phyloP scores from a whole-genome alignment of 1,140 invertebrate genomes.

The Lethrus apterus region DNA sequence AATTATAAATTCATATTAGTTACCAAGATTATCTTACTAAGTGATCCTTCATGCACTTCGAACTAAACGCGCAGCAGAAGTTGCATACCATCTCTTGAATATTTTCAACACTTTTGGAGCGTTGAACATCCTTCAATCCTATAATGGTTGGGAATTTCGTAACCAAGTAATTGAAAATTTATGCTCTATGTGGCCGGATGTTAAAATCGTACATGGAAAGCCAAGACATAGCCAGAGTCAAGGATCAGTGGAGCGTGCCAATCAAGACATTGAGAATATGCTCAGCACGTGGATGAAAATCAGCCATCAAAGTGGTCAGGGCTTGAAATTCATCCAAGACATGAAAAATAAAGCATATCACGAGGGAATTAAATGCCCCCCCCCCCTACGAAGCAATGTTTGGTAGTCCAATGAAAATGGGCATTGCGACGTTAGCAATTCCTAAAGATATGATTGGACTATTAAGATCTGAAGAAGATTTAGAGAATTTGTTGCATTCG shows the following conservation, averaged over 20 bases:
- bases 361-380: conserved; percentile 14
- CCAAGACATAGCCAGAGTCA: no score
- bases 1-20: conserved; percentile 12
- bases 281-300: conserved; percentile 16
- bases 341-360: no score
- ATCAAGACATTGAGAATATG: conserved; percentile 10
- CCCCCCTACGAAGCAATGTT: not conserved
- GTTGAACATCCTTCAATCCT: conserved; percentile 6
- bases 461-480: conserved; percentile 1
- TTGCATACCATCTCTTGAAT: conserved; percentile 9
- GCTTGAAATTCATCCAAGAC: conserved; percentile 32
- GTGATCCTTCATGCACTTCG: conserved; percentile 19
- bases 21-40: conserved; percentile 44
- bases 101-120: conserved; percentile 9
- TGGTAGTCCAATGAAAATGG: conserved; percentile 6
- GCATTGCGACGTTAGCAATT: conserved; percentile 3
- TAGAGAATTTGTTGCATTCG: no score
- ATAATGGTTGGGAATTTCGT: conserved; percentile 16
- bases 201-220: no score
- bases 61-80: conserved; percentile 3
- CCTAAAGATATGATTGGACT: conserved; percentile 4
- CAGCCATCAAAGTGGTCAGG: conserved; percentile 24
- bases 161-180: conserved; percentile 20
- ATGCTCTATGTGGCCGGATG: conserved; percentile 8
- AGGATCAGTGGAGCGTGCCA: no score